Evolutionary conservation across 2,113 vertebrate genomes (phyloP).

Genomic region (Callocephalon fimbriatum): DNA sequence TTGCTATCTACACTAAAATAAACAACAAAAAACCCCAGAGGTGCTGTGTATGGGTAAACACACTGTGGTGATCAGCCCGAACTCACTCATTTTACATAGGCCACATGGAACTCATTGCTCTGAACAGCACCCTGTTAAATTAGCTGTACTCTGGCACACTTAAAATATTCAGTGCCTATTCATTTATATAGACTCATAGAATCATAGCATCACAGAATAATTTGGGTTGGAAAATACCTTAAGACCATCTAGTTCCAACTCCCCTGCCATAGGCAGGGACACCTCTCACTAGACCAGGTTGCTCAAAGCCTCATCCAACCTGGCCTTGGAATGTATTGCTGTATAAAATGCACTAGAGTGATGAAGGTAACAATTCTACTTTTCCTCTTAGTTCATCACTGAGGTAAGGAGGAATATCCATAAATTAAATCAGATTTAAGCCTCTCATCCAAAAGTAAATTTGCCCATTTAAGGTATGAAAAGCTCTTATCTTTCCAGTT

Average conservation of each 20-base stretch:
- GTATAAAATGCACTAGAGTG: not conserved
- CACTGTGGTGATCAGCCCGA: not conserved
- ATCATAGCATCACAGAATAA: not conserved
- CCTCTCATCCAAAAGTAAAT: not conserved
- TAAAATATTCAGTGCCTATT: not conserved
- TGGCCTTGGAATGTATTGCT: not conserved
- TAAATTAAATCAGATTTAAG: not conserved
- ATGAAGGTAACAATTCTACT: not conserved
- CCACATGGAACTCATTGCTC: not conserved
- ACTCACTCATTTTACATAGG: not conserved
- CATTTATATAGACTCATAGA: not conserved
- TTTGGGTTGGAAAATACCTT: not conserved
- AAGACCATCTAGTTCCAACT: not conserved
- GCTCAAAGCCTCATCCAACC: not conserved
- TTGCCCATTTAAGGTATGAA: not conserved
- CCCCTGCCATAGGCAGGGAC: not conserved
- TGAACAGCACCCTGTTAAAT: not conserved
- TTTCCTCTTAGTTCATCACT: not conserved
- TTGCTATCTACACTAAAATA: not conserved
- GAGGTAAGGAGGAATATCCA: not conserved
- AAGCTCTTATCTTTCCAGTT: not conserved
- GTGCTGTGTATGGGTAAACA: not conserved
- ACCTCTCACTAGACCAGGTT: not conserved
- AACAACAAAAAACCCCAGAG: not conserved
- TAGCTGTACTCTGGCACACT: fast-evolving